phyloP scores from a whole-genome alignment of 2,888 invertebrate genomes.

The Lymantria dispar region DNA sequence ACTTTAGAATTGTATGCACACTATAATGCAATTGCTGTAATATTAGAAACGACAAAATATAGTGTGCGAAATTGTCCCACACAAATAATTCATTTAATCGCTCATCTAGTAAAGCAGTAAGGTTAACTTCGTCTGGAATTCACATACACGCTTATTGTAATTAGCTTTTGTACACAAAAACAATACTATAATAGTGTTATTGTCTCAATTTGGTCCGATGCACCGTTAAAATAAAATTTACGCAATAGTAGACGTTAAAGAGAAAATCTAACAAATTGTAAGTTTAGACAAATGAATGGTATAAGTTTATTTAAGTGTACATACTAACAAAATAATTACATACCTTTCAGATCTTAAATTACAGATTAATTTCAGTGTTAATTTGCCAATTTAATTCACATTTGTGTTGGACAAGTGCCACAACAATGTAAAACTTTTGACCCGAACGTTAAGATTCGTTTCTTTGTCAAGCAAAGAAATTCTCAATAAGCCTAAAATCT shows the following conservation, averaged over 20 bases:
- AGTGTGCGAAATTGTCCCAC: conserved; percentile 39
- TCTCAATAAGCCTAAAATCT: no score
- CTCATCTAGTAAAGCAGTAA: conserved; percentile 47
- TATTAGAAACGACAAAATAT: conserved; percentile 11
- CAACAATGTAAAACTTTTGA: no score
- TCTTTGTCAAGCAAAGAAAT: no score
- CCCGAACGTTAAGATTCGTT: no score
- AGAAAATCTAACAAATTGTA: no score
- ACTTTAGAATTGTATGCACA: not conserved
- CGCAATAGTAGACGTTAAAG: conserved; percentile 11
- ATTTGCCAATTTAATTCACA: no score
- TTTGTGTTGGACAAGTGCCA: no score
- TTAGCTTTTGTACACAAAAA: conserved; percentile 72
- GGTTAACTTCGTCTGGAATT: conserved; percentile 55
- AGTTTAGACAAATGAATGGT: no score
- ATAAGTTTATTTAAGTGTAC: no score
- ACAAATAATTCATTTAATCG: conserved; percentile 46
- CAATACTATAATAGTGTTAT: conserved; percentile 73
- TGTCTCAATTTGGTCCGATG: conserved; percentile 56
- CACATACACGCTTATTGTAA: conserved; percentile 63
- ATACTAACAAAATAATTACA: no score
- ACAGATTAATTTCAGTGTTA: no score
- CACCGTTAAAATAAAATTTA: conserved; percentile 45
- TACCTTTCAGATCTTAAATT: no score
- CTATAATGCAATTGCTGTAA: not conserved